Base-by-base conservation (phyloP, 2,888 invertebrate species). In the Drosophila parthenogenetica region DNA sequence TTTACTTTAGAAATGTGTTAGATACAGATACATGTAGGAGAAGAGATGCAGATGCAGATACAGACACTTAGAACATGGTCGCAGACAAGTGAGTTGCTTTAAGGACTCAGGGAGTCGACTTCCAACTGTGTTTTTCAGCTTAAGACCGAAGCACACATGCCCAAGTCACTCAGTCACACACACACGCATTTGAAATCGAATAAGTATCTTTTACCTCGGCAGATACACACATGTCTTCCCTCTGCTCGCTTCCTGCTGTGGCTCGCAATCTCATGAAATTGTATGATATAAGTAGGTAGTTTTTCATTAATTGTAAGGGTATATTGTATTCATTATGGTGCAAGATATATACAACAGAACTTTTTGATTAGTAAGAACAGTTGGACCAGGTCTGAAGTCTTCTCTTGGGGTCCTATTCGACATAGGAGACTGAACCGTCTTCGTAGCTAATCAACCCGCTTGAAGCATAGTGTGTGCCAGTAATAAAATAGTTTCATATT, bases 271-370 rank as follows among this genome's bases (percentile, higher is more conserved):
- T 14, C 14, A 13, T 60, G 42, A 32, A 63, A 50, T 49, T 72
- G 13, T 62, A 29, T 37, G 49, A 51, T 78, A 72, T 73, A 81
- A 84, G 79, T 13, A 60, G 65, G 57, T 64, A 54, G 49, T 70
- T 67, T 69, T 79, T 68, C 64, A 60, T 48, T 4, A 39, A 13
- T 0, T n/a, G 13, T 3, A 5, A 39, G 37, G 14, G 37, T 35
- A 35, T 35, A 35, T 3, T 57, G 46, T 55, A 32, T 53, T 43
- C 39, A 29, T 19, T 42, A 25, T 19, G 8, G 32, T 32, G 32
- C 11, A 32, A 10, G 5, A 10, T 32, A 8, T 5, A 32, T 8
- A 2, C 2, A 8, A 32, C 13, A 35, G 11, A 10, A 32, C 32
- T 10, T n/a, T n/a, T n/a, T n/a, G n/a, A n/a, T n/a, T n/a, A n/a